A percentile compares a stretch with the other conserved stretches of the same genome.
These are phyloP conservation scores for Apogon hyalosoma DNA, from an alignment of 2,797 vertebrate genomes.

Conservation along the genomic window DNA sequence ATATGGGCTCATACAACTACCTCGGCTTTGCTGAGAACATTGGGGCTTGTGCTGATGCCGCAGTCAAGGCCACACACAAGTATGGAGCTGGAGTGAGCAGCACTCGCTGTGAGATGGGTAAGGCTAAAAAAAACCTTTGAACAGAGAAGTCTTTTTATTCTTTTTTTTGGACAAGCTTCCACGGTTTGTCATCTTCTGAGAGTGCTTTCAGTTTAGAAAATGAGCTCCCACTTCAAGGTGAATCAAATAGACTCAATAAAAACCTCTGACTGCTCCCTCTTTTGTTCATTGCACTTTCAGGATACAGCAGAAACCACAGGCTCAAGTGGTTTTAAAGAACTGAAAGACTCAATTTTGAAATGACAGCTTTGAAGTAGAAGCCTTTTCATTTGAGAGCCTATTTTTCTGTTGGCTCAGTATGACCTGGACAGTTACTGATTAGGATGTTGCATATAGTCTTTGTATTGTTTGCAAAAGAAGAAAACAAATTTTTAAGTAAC, in stretches of 20 bases:
- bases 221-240: background rate
- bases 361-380: conserved; percentile 12
- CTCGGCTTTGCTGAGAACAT: conserved; percentile 93
- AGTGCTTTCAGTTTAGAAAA: background rate
- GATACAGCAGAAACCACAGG: background rate
- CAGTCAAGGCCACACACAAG: conserved; percentile 82
- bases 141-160: background rate
- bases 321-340: conserved; percentile 23
- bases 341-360: conserved; percentile 14
- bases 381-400: background rate
- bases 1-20: conserved; percentile 99
- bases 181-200: background rate
- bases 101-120: conserved; percentile 94
- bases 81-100: conserved; percentile 94
- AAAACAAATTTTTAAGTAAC: background rate
- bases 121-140: conserved; percentile 37
- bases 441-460: background rate
- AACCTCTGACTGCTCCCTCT: conserved; percentile 5
- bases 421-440: background rate
- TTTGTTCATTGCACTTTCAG: conserved; percentile 6
- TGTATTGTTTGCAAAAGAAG: background rate
- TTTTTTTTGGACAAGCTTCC: background rate
- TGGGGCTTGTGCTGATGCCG: conserved; percentile 89
- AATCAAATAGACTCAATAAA: conserved; percentile 4
- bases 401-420: background rate